phyloP scores from a whole-genome alignment of 2,888 invertebrate genomes.

The Ctenicera cuprea region DNA sequence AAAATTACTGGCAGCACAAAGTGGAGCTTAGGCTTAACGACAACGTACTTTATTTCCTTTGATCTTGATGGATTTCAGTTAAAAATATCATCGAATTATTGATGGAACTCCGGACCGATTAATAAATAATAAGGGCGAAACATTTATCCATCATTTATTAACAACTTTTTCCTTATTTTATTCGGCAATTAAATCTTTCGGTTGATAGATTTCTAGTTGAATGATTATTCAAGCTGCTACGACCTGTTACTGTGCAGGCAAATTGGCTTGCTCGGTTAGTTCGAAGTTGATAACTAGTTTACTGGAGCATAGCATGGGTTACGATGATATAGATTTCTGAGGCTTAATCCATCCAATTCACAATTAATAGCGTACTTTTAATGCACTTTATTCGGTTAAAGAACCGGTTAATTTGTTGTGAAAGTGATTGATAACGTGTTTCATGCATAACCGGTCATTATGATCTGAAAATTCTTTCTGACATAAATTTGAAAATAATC shows the following conservation, averaged over 20 bases:
- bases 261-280: slow-evolving; percentile 43
- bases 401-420: slow-evolving; percentile 8
- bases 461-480: neutral
- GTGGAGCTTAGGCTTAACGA: too few species aligned
- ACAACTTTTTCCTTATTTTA: neutral
- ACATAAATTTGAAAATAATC: slow-evolving; percentile 4
- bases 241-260: slow-evolving; percentile 27
- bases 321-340: slow-evolving; percentile 16
- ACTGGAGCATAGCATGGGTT: slow-evolving; percentile 28
- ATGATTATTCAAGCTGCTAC: slow-evolving; percentile 18
- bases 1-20: too few species aligned
- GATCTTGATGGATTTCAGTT: too few species aligned
- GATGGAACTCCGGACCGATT: too few species aligned
- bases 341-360: slow-evolving; percentile 15
- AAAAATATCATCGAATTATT: too few species aligned
- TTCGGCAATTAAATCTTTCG: neutral
- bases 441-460: neutral
- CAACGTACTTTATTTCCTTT: too few species aligned
- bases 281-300: slow-evolving; percentile 44
- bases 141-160: too few species aligned
- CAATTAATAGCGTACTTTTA: slow-evolving; percentile 30
- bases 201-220: slow-evolving; percentile 11
- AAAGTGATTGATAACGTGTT: neutral
- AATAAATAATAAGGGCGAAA: too few species aligned
- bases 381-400: slow-evolving; percentile 5